phyloP scores from a whole-genome alignment of 2,113 vertebrate genomes.

The Alligator sinensis region DNA sequence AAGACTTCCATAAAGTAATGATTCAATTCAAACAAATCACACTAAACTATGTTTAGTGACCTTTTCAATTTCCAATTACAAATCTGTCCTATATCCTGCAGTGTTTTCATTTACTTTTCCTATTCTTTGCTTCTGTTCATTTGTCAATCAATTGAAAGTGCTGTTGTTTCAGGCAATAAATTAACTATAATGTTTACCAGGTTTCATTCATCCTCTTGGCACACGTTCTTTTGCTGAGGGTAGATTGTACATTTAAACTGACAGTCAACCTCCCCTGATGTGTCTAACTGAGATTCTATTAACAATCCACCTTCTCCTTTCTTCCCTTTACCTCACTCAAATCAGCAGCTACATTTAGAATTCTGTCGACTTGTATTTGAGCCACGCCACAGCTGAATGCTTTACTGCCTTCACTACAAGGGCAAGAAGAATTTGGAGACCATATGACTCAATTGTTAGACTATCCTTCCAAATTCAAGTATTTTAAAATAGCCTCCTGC shows the following conservation, averaged over 20 bases:
- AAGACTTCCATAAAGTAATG: background rate
- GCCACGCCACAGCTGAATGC: background rate
- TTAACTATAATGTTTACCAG: constrained; percentile 2
- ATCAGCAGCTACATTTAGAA: background rate
- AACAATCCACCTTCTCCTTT: background rate
- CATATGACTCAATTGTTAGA: background rate
- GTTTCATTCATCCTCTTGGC: background rate
- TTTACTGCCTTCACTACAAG: background rate
- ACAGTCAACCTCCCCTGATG: background rate
- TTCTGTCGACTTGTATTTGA: background rate
- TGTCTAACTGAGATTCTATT: background rate
- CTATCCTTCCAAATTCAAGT: background rate
- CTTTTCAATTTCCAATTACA: constrained; percentile 41
- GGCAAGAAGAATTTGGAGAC: background rate
- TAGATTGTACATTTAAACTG: constrained; percentile 3
- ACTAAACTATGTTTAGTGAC: background rate
- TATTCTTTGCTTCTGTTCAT: background rate
- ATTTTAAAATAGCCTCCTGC: background rate
- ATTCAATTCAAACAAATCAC: constrained; percentile 15
- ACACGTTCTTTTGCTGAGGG: background rate
- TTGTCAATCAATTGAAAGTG: constrained; percentile 32
- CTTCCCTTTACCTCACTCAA: background rate
- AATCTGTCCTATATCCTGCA: background rate
- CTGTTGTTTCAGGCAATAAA: constrained; percentile 10
- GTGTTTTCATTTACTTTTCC: constrained; percentile 36